Evolutionary conservation across 2,888 invertebrate species (phyloP), one percentile per base, ranked within the genome.

Genomic region (Melitaea athalia): DNA sequence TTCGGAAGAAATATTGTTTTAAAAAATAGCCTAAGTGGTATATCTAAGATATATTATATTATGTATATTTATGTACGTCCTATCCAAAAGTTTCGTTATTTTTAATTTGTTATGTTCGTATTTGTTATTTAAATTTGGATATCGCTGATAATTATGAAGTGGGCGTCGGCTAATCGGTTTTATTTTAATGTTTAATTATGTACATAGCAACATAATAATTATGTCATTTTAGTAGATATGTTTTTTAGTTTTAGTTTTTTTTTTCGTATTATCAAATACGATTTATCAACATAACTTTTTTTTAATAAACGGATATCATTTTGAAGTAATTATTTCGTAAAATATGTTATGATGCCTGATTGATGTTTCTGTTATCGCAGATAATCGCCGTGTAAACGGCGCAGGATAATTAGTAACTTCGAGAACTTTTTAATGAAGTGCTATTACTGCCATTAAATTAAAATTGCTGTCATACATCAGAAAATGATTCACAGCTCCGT

Each of bases 381-480:
- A 57, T 57, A 42, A 57, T 57, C 57, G 42, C 57, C 15, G 14
- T 43, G 10, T 65, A 53, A 60, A 47, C 53, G 45, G 45, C 10
- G 53, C 65, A n/a, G 60, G 53, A 53, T 60, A 45, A n/a, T n/a
- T n/a, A 17, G 15, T 50, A 53, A 53, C 8, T 70, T 70, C 64
- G 64, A 68, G 70, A 67, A 64, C 45, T 64, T 62, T 47, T 57
- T 63, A 59, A 62, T 67, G n/a, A 11, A 17, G 50, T n/a, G 61
- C 62, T 45, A 47, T 67, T 69, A 17, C 43, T n/a, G 61, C 62
- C 43, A 47, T 67, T 69, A 59, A 64, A 52, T 62, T 61, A 63
- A 62, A 43, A 65, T 52, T 53, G 66, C 59, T 38, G 62, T 62
- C 57, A 63, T 63, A 57, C 33, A 43, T 59, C 12, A 31, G 12